A percentile compares a stretch with the other conserved stretches of the same genome.
Evolutionary conservation across 2,888 invertebrate genomes (phyloP).

Genomic region (Coenonympha glycerion): DNA sequence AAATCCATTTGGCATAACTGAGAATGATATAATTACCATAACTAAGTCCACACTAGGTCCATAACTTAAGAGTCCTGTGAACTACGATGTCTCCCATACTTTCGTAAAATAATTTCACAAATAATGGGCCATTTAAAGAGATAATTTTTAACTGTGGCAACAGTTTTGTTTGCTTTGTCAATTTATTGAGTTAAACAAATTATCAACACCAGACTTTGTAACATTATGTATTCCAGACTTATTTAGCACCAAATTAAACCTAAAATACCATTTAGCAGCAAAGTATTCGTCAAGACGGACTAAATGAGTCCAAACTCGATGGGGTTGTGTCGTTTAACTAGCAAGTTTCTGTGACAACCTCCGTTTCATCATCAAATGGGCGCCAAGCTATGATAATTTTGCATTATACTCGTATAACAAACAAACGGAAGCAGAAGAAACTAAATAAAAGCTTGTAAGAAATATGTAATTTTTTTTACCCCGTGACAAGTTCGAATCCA

Average conservation of each 20-base stretch:
- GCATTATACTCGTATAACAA: background rate
- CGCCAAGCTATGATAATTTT: too few relatives aligned
- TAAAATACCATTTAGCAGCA: too few relatives aligned
- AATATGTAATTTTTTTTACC: constrained; percentile 59
- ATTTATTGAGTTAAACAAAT: background rate
- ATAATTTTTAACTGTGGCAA: background rate
- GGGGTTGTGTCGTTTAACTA: too few relatives aligned
- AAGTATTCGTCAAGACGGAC: too few relatives aligned
- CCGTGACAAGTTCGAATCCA: constrained; percentile 93
- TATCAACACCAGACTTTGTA: too few relatives aligned
- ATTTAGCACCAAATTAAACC: too few relatives aligned
- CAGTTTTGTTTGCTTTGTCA: background rate
- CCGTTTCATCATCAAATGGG: too few relatives aligned
- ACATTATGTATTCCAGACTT: too few relatives aligned
- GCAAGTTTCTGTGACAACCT: too few relatives aligned
- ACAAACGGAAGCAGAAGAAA: background rate
- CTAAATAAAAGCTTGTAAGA: background rate
- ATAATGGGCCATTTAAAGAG: background rate
- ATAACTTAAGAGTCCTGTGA: too few relatives aligned
- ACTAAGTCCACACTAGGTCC: background rate
- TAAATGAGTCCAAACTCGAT: too few relatives aligned
- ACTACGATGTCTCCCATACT: too few relatives aligned
- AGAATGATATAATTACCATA: background rate
- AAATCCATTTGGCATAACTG: background rate
- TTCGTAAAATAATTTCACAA: background rate